Base-by-base conservation (phyloP, 2,888 invertebrate species). In the Napeogenes sylphis region DNA sequence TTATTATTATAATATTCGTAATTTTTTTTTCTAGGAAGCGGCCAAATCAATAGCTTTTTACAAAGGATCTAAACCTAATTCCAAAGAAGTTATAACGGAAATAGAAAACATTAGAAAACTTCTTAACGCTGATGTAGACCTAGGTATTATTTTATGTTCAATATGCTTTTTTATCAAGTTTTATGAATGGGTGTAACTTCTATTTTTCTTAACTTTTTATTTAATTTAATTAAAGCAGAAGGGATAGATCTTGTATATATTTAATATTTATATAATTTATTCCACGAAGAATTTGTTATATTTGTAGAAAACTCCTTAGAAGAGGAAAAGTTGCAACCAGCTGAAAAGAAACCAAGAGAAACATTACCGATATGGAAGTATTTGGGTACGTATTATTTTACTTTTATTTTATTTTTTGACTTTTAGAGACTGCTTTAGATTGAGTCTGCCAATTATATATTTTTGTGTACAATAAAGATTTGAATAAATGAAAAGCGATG, bases 31-130 rank as follows among this genome's bases (percentile, higher is more conserved):
- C 59, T 21, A 87, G 86, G 86, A 85, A 63, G 86, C 86, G 4
- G 80, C 75, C 2, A 72, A 73, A 59, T 73, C 84, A 0, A 68
- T 87, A 53, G 82, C 81, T 0, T 85, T 81, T 68, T 87, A 81
- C 61, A 74, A 81, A 69, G 71, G 75, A 4, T 57, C 68, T 1
- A 74, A 76, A 13, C 55, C 67, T 0, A 69, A 74, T 12, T 83
- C 84, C 0, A 82, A 81, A 65, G 71, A 77, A 63, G 71, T 86
- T 0, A 12, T 69, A 4, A 72, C 77, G 45, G 84, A 82, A 65
- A 59, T 85, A 12, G 76, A 72, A n/a, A 74, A 65, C 4, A 76
- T 85, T 2, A 73, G 71, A 35, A 63, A 80, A 14, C 66, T 76
- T 33, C 68, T 84, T 30, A n/a, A 13, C 4, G 3, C 21, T 51